Conservation (phyloP, 2,113 vertebrate genomes). For the Menidia beryllina region DNA sequence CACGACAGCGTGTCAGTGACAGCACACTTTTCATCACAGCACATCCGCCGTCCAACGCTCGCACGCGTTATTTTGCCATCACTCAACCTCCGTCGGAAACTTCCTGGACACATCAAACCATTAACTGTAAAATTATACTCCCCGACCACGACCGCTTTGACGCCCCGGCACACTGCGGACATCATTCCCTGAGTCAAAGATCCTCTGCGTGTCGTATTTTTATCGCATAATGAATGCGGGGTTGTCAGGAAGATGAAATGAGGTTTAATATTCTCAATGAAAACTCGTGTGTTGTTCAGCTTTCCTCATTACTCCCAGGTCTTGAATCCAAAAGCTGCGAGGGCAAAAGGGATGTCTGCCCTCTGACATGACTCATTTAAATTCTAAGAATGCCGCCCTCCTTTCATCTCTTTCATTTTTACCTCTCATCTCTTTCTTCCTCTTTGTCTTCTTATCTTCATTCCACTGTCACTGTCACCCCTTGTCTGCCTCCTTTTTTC, state of each 20-base stretch:
- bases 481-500: not conserved
- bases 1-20: conserved; percentile 40
- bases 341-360: conserved; percentile 47
- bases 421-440: conserved; percentile 34
- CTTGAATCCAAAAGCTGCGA: conserved; percentile 55
- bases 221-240: conserved; percentile 61
- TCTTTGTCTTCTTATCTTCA: conserved; percentile 42
- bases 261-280: conserved; percentile 69
- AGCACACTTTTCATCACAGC: conserved; percentile 41
- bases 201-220: conserved; percentile 40
- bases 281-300: conserved; percentile 66
- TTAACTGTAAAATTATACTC: conserved; percentile 47
- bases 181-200: conserved; percentile 18
- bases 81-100: conserved; percentile 29
- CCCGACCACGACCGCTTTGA: conserved; percentile 24
- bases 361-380: conserved; percentile 70
- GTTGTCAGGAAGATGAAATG: conserved; percentile 62
- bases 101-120: conserved; percentile 34
- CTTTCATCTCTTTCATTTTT: conserved; percentile 40
- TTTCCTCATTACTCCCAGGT: conserved; percentile 70
- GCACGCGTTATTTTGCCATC: conserved; percentile 28
- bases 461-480: conserved; percentile 52
- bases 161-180: conserved; percentile 9
- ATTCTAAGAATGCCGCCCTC: conserved; percentile 59
- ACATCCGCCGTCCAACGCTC: conserved; percentile 23